Evolutionary conservation across 2,888 invertebrate species (phyloP), one percentile per base, ranked within the genome.

Genomic region (Scaptomyza cyrtandrae): DNA sequence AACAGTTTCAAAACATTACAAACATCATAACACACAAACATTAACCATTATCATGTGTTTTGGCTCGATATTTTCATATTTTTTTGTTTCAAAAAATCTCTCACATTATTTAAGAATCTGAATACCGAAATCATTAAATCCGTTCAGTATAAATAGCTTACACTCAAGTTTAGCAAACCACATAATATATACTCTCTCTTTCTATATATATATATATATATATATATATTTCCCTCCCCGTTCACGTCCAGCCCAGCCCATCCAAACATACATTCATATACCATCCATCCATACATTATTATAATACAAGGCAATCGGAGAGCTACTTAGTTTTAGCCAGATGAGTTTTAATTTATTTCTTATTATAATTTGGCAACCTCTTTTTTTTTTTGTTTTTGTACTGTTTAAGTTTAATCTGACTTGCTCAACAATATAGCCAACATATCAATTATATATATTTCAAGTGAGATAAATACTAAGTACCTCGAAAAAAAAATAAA

Each of bases 231-330:
- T 33, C 33, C 16, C 13, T 16, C 45, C 6, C 14, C 31, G 1
- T 24, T 24, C 2, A 24, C 29, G 4, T 27, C 61, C 44, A 43
- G 27, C 11, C 29, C 10, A 6, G 13, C 37, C 0, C 31, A 0
- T 9, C 16, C 33, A 53, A 24, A 33, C 19, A 35, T 35, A 31
- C 49, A 33, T 13, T 41, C 10, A 48, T 27, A 6, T 6, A 31
- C 9, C 31, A 29, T 29, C 27, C 27, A 29, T 29, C 27, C 27
- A 29, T 29, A 1, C 27, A 29, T 19, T 19, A 19, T 24, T 24
- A 24, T 24, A 24, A 55, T 27, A 46, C 75, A 63, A 71, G 71
- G 72, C 76, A 75, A 73, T 64, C 73, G 73, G 72, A 73, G 73
- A 64, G 73, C 73, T 76, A 73, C 49, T 76, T 73, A 73, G 73